Base-by-base conservation (phyloP, 2,888 invertebrate genomes). In the Leucozona laternaria region DNA sequence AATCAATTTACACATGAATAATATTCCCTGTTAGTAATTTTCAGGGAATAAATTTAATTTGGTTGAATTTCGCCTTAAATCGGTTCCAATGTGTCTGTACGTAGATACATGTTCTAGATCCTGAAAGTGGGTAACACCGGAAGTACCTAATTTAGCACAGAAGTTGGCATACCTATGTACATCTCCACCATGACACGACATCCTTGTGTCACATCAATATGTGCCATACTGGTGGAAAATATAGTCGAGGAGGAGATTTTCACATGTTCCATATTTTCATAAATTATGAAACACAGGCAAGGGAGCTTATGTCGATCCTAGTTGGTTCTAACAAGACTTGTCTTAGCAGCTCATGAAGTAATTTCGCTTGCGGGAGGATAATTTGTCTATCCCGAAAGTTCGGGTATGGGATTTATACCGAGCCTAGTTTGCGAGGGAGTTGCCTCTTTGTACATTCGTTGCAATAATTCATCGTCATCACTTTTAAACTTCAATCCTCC, bases 1-100 rank as follows among this genome's bases (percentile, higher is more conserved):
- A 85, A 85, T 85, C 79, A 85, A 76, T 80, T 85, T 85, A 60
- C 84, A 80, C 84, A 77, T 85, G 84, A 85, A 80, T 80, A 77
- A 80, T 77, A 62, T 84, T 72, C 31, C 40, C 72, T 64, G 79
- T 76, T 84, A 79, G 50, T 40, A 70, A 75, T 73, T 75, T 77
- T 48, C 25, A 17, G 22, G 11, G 31, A 76, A 50, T 62, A 66
- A 73, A 73, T 78, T 78, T 25, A 72, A 78, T 73, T 78, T 60
- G 10, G 50, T 13, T 50, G 58, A 15, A 71, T 31, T 20, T 20
- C 31, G 34, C 20, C 60, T 48, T 57, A 20, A 40, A 75, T 75
- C 53, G 50, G 28, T 43, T 58, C 20, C 57, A 57, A 43, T 48
- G 31, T 28, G 7, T 17, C 5, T 13, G 4, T 11, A 31, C 4